Percentiles rank a stretch among this genome's conserved stretches.
Conservation (phyloP, 2,888 invertebrate species). For the Formica aserva region DNA sequence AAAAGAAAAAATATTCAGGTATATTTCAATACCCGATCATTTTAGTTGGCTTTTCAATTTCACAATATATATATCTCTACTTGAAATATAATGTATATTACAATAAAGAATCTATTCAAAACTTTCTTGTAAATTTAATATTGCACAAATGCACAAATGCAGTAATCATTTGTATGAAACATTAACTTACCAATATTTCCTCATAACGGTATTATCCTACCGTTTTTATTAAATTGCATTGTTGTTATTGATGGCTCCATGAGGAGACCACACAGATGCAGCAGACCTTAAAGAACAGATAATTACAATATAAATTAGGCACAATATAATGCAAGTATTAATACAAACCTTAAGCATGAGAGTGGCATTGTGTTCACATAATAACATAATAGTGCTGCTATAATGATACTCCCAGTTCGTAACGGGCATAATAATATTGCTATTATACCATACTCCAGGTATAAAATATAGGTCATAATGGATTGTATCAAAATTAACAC, state of each 20-base stretch:
- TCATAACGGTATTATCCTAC: slow-evolving; percentile 15
- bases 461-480: slow-evolving; percentile 89
- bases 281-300: slow-evolving; percentile 64
- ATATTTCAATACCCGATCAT: background rate
- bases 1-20: background rate
- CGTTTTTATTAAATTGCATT: slow-evolving; percentile 29
- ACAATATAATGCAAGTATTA: background rate
- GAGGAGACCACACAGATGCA: slow-evolving; percentile 63
- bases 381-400: slow-evolving; percentile 90
- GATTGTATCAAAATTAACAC: slow-evolving; percentile 80
- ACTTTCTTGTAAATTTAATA: slow-evolving; percentile 12
- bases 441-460: slow-evolving; percentile 92
- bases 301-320: slow-evolving; percentile 5
- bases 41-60: slow-evolving; percentile 1
- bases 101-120: background rate
- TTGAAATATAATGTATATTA: background rate
- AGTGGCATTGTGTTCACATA: slow-evolving; percentile 88
- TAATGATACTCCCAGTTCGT: slow-evolving; percentile 92
- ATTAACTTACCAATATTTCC: slow-evolving; percentile 25
- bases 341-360: slow-evolving; percentile 88
- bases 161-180: background rate
- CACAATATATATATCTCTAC: background rate
- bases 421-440: slow-evolving; percentile 92
- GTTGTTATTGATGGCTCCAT: slow-evolving; percentile 27
- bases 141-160: background rate